These are phyloP conservation scores for Exocentrus adspersus DNA, from an alignment of 2,888 invertebrate species.

Conservation along the genomic window DNA sequence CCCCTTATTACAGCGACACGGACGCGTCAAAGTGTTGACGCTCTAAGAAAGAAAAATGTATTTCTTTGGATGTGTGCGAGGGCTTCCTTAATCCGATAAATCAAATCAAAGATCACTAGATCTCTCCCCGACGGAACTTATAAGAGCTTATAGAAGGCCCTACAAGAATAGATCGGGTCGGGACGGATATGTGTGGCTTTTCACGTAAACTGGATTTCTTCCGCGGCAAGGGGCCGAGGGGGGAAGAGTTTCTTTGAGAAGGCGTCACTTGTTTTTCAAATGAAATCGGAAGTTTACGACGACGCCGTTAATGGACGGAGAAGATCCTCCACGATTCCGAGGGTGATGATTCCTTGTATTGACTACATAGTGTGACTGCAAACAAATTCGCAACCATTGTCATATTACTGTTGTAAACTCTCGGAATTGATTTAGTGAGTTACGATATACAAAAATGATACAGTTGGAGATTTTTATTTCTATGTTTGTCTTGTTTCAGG, in stretches of 20 bases:
- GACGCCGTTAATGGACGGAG: too few species aligned
- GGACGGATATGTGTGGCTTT: constrained; percentile 26
- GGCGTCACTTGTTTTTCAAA: constrained; percentile 20
- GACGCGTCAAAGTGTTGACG: constrained; percentile 48
- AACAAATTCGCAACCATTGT: too few species aligned
- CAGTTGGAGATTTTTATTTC: not conserved
- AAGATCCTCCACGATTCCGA: too few species aligned
- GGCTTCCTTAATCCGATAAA: constrained; percentile 58
- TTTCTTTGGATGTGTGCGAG: constrained; percentile 49
- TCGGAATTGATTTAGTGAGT: too few species aligned
- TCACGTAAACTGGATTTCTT: constrained; percentile 41
- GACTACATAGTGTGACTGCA: too few species aligned
- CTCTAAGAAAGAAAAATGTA: constrained; percentile 52
- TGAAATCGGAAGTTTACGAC: not conserved
- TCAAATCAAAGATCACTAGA: constrained; percentile 58
- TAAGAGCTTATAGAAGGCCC: constrained; percentile 46
- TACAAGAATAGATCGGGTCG: constrained; percentile 36
- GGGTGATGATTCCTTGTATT: too few species aligned
- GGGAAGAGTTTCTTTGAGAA: constrained; percentile 11
- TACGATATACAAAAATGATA: not conserved
- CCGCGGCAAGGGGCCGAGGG: constrained; percentile 11
- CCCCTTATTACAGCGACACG: constrained; percentile 40
- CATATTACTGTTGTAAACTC: too few species aligned
- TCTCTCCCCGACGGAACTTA: constrained; percentile 46
- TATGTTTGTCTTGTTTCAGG: constrained; percentile 5